Base-by-base conservation (phyloP, 2,888 invertebrate species). In the Thymelicus sylvestris region DNA sequence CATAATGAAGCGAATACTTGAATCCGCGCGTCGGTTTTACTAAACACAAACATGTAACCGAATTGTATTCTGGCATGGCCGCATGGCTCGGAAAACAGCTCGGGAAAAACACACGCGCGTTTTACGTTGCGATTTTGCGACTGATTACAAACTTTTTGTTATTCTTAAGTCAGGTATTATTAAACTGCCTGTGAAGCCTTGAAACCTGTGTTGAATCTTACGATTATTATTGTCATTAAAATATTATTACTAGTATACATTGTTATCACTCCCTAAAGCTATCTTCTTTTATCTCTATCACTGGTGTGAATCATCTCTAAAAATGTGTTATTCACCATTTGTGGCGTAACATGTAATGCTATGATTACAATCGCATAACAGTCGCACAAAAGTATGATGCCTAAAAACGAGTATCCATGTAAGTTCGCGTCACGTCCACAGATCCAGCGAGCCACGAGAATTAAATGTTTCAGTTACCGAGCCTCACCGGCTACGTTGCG, bases 71-170 rank as follows among this genome's bases (percentile, higher is more conserved):
- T 83, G 79, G 84, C 72, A 19, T 19, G n/a, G n/a, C n/a, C 74
- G 83, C 83, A 74, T 85, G 87, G 81, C 78, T 80, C 82, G 86
- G 86, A 88, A 88, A 87, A 86, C 84, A 78, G 82, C 52, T 69
- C 19, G 57, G 24, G 24, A 47, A 38, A 12, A 0, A 39, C 13
- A 60, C 13, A 39, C 67, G 38, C 60, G 48, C 66, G 66, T 7
- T 67, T 66, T 55, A n/a, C 15, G 15, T 59, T 52, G 65, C 57
- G 67, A 61, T 47, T 60, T 59, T 57, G n/a, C 55, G 63, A 63
- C 63, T 44, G 31, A 12, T 44, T 10, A 41, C 7, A 41, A 41
- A 41, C 7, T 31, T 31, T 31, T 31, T 31, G 3, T 5, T 0
- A 31, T 31, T 31, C 31, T 31, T 19, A 19, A 31, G 31, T 31